Percentiles rank a stretch among this genome's conserved stretches.
These are phyloP conservation scores for Coccyzus lansbergi DNA, from an alignment of 2,797 vertebrate genomes.

Conservation along the genomic window DNA sequence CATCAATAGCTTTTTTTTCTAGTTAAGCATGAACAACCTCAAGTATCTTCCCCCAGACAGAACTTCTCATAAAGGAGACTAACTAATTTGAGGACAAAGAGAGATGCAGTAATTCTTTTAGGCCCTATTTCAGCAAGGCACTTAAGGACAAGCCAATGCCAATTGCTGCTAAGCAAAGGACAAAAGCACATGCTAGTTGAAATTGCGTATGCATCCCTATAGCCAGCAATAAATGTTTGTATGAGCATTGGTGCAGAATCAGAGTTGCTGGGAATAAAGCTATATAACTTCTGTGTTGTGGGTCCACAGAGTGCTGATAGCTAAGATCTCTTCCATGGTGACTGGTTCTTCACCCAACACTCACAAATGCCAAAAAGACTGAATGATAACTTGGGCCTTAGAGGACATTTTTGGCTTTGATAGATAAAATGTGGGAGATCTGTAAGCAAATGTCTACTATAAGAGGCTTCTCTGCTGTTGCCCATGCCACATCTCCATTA, in stretches of 20 bases:
- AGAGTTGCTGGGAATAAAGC: neutral
- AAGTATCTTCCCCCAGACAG: neutral
- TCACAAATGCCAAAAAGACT: neutral
- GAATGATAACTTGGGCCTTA: neutral
- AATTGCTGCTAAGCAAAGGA: neutral
- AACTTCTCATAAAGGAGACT: neutral
- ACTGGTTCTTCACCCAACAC: neutral
- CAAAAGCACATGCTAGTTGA: neutral
- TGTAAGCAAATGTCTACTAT: neutral
- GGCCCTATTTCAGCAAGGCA: slow-evolving; percentile 37
- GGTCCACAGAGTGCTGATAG: accelerated
- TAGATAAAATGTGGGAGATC: neutral
- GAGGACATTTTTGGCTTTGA: neutral
- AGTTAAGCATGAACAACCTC: slow-evolving; percentile 28
- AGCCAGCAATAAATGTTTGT: neutral
- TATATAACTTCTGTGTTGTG: neutral
- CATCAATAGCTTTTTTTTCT: neutral
- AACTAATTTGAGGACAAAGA: neutral
- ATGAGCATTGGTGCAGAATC: neutral
- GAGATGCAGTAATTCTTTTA: neutral
- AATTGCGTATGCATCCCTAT: neutral
- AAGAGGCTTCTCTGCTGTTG: neutral
- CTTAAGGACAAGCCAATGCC: slow-evolving; percentile 17
- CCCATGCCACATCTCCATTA: neutral
- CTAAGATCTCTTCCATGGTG: neutral